A percentile compares a stretch with the other conserved stretches of the same genome.
These are phyloP conservation scores for Esox niger DNA, from an alignment of 2,113 vertebrate species.

Conservation along the genomic window DNA sequence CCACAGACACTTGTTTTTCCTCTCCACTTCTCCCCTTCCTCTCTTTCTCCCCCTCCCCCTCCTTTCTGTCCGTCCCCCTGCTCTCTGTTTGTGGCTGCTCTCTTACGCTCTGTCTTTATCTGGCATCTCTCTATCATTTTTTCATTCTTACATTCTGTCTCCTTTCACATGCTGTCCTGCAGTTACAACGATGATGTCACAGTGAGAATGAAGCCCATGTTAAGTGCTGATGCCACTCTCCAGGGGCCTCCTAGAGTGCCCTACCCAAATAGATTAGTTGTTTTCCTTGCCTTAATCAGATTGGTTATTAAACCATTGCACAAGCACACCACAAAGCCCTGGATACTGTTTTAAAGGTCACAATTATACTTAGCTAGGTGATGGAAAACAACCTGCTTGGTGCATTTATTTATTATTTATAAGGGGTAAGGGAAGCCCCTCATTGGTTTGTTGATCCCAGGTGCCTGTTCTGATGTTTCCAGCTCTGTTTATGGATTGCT, in stretches of 20 bases:
- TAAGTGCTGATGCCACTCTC: constrained; percentile 69
- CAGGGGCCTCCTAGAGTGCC: constrained; percentile 48
- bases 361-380: constrained; percentile 33
- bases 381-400: constrained; percentile 59
- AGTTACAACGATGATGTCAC: constrained; percentile 69
- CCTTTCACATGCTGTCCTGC: constrained; percentile 70
- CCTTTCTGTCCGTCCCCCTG: constrained; percentile 1
- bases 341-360: constrained; percentile 32
- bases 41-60: constrained; percentile 6
- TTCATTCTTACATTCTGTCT: constrained; percentile 24
- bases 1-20: too few relatives aligned
- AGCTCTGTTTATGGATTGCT: constrained; percentile 67
- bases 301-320: constrained; percentile 33
- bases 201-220: constrained; percentile 64
- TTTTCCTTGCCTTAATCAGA: constrained; percentile 46
- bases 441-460: constrained; percentile 61
- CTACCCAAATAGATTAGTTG: constrained; percentile 55
- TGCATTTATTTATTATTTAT: constrained; percentile 25
- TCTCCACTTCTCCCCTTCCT: background rate
- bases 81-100: background rate
- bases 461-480: constrained; percentile 68
- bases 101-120: background rate
- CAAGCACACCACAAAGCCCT: constrained; percentile 27
- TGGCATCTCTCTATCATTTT: background rate
- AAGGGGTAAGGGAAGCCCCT: constrained; percentile 35